Evolutionary conservation across 2,797 vertebrate species (phyloP).

Genomic region (Gallinago stenura): DNA sequence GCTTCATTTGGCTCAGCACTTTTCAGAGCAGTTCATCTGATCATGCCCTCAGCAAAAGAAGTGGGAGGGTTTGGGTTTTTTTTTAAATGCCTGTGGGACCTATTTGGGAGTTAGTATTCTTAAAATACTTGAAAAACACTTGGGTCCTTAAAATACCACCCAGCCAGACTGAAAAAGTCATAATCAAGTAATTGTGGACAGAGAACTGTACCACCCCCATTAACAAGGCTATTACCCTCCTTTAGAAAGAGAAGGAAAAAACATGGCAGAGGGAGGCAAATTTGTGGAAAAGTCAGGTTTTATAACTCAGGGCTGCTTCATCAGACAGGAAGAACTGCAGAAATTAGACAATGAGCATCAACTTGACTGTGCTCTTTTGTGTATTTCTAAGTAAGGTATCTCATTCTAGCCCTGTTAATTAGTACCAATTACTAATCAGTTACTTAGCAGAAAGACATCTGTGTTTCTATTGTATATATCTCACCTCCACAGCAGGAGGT

Average conservation of each 20-base stretch:
- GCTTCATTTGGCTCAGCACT: slow-evolving; percentile 58
- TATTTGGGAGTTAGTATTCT: slow-evolving; percentile 25
- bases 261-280: background rate
- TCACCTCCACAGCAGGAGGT: background rate
- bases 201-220: background rate
- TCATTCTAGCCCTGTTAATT: background rate
- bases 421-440: background rate
- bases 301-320: background rate
- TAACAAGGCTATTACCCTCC: background rate
- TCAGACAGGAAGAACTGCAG: background rate
- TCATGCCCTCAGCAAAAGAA: slow-evolving; percentile 62
- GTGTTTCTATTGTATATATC: background rate
- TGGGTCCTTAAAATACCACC: slow-evolving; percentile 9
- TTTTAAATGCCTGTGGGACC: background rate
- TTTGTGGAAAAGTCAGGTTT: background rate
- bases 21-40: slow-evolving; percentile 54
- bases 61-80: background rate
- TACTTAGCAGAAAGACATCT: background rate
- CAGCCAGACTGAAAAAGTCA: background rate
- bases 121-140: slow-evolving; percentile 13
- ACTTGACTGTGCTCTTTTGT: background rate
- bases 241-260: background rate
- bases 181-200: background rate
- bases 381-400: background rate
- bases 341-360: background rate